Evolutionary conservation across 2,888 invertebrate genomes (phyloP), one percentile per base, ranked within the genome.

Genomic region (Rhogogaster chlorosoma): DNA sequence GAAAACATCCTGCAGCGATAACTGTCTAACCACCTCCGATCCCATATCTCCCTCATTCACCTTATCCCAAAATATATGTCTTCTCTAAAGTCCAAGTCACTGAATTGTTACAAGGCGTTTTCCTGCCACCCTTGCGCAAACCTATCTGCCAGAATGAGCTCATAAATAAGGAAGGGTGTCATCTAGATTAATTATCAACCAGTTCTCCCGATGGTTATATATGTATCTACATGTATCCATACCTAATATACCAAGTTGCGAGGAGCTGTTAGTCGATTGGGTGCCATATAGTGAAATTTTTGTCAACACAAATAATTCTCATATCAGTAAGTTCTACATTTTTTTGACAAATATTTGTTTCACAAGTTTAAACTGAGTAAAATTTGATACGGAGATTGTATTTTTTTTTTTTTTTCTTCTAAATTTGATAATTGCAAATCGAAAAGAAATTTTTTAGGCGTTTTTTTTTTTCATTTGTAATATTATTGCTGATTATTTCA

Each of bases 131-230:
- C 57, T 36, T 36, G 22, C 61, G 77, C 77, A 26, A 77, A 45
- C 12, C 45, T 36, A 80, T 80, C 36, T 38, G 38, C 57, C n/a
- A 38, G 61, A 61, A 61, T 61, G 38, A 80, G 80, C 57, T 80
- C 61, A 29, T 80, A 57, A 80, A 80, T 80, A 80, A 80, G 22
- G 38, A 67, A 67, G 22, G 71, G 71, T 80, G 80, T 80, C 80
- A 36, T 80, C 61, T 22, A 26, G 38, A 80, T 80, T 80, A 80
- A 80, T 80, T 80, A 80, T 61, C 61, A 80, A 61, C 80, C 80
- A n/a, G 38, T 80, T 61, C 32, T 29, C 29, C 9, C 32, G 18
- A 77, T 18, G 32, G n/a, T 12, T 26, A 29, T 38, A 15, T 53
- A 9, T 18, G 18, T 18, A 18, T 29, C 12, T 32, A 53, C n/a